phyloP scores from a whole-genome alignment of 2,888 invertebrate species.

The Drosophila anomalata region DNA sequence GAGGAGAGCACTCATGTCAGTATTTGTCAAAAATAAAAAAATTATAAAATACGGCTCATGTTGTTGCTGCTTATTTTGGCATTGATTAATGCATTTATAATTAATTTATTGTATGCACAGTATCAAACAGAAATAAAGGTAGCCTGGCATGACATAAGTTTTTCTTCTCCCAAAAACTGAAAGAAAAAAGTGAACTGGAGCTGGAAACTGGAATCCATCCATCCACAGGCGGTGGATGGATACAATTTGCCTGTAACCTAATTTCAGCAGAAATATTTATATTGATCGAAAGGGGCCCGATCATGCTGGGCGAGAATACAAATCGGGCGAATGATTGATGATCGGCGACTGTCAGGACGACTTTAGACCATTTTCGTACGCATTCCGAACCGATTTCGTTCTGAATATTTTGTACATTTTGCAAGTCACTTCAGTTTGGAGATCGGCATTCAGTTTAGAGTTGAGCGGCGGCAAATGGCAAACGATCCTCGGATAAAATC shows the following conservation, averaged over 20 bases:
- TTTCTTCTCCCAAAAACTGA: conserved; percentile 30
- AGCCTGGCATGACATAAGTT: conserved; percentile 65
- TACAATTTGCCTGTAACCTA: conserved; percentile 74
- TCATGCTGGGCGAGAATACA: conserved; percentile 38
- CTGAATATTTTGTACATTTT: conserved; percentile 37
- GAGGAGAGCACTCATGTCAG: conserved; percentile 76
- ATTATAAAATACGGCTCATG: conserved; percentile 13
- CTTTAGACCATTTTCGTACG: conserved; percentile 24
- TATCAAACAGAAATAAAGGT: conserved; percentile 28
- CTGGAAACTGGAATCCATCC: conserved; percentile 6
- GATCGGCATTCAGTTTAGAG: background rate
- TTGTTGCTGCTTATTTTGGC: conserved; percentile 64
- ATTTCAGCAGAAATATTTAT: conserved; percentile 76
- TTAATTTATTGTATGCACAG: conserved; percentile 75
- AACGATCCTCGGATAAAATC: conserved; percentile 52
- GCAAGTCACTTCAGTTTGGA: conserved; percentile 72
- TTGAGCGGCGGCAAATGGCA: conserved; percentile 61
- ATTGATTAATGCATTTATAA: conserved; percentile 82
- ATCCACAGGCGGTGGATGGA: conserved; percentile 9
- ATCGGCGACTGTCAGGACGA: conserved; percentile 63
- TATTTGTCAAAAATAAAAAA: conserved; percentile 71
- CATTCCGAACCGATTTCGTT: conserved; percentile 11
- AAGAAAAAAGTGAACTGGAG: conserved; percentile 22
- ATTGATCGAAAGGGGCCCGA: conserved; percentile 58
- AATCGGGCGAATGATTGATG: conserved; percentile 66